phyloP scores from a whole-genome alignment of 2,888 invertebrate species.

The Aplocera efformata region DNA sequence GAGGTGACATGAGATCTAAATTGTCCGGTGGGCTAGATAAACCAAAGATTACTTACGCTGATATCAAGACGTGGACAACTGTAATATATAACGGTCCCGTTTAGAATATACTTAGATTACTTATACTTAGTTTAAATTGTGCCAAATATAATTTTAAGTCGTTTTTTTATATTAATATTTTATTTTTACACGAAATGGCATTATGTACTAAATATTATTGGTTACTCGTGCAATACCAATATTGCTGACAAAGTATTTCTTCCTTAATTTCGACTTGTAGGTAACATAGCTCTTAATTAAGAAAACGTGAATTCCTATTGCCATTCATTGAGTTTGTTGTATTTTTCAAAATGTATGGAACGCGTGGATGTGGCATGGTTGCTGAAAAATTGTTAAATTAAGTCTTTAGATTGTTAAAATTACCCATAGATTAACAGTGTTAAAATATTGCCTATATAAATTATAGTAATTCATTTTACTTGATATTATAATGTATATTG shows the following conservation, averaged over 20 bases:
- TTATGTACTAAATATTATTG: slow-evolving; percentile 60
- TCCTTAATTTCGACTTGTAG: slow-evolving; percentile 43
- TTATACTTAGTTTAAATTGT: slow-evolving; percentile 52
- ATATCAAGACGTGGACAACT: slow-evolving; percentile 53
- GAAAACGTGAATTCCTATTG: slow-evolving; percentile 76
- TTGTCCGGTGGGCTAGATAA: slow-evolving; percentile 74
- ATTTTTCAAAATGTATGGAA: slow-evolving; percentile 34
- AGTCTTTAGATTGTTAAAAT: slow-evolving; percentile 77
- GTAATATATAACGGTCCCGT: slow-evolving; percentile 69
- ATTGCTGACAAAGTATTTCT: slow-evolving; percentile 60
- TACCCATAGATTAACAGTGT: slow-evolving; percentile 80
- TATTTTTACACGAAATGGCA: slow-evolving; percentile 62
- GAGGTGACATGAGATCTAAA: slow-evolving; percentile 53
- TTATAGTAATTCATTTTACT: slow-evolving; percentile 80
- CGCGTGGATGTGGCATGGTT: slow-evolving; percentile 30
- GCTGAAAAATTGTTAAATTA: slow-evolving; percentile 64
- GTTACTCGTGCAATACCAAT: slow-evolving; percentile 59
- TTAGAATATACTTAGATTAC: slow-evolving; percentile 40
- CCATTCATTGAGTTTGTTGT: slow-evolving; percentile 70
- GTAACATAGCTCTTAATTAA: slow-evolving; percentile 43
- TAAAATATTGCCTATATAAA: slow-evolving; percentile 81
- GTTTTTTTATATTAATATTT: slow-evolving; percentile 50
- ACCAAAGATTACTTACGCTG: slow-evolving; percentile 73
- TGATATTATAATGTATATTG: slow-evolving; percentile 81
- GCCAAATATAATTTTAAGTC: slow-evolving; percentile 66